Conservation (phyloP, 2,113 vertebrate species). For the Verasper variegatus region DNA sequence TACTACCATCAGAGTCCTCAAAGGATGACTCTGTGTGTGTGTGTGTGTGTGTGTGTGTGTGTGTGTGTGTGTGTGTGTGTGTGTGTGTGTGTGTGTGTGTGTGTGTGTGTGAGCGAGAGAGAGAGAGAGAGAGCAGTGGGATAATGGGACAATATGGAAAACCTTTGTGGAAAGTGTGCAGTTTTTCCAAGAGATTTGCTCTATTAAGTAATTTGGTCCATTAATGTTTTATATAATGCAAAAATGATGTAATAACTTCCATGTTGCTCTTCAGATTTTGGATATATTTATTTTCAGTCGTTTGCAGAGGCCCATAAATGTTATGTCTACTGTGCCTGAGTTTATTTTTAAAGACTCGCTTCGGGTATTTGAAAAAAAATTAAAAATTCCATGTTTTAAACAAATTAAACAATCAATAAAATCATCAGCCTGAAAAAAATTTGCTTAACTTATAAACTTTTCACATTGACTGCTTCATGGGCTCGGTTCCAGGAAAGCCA, state of each 20-base stretch:
- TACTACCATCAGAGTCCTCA: constrained; percentile 32
- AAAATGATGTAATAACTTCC: background rate
- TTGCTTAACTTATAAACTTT: background rate
- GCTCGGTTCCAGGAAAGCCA: constrained; percentile 40
- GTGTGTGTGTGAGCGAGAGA: background rate
- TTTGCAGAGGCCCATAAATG: background rate
- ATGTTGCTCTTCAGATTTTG: constrained; percentile 3
- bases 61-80: constrained; percentile 1
- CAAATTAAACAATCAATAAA: background rate
- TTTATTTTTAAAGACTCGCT: constrained; percentile 16
- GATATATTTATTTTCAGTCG: background rate
- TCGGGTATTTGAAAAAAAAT: constrained; percentile 6
- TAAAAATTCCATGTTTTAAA: background rate
- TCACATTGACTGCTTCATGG: background rate
- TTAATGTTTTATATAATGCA: background rate
- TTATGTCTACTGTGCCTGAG: constrained; percentile 6
- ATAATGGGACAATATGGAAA: constrained; percentile 48
- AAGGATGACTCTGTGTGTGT: constrained; percentile 15
- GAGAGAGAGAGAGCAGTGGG: constrained; percentile 13
- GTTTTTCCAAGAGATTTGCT: constrained; percentile 17
- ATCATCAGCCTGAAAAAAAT: constrained; percentile 10
- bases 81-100: background rate
- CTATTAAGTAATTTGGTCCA: background rate
- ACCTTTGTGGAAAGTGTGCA: constrained; percentile 34
- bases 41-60: background rate